Percentiles rank a stretch among this genome's conserved stretches.
Evolutionary conservation across 2,113 vertebrate species (phyloP).

Genomic region (Petrocephalus zakoni): DNA sequence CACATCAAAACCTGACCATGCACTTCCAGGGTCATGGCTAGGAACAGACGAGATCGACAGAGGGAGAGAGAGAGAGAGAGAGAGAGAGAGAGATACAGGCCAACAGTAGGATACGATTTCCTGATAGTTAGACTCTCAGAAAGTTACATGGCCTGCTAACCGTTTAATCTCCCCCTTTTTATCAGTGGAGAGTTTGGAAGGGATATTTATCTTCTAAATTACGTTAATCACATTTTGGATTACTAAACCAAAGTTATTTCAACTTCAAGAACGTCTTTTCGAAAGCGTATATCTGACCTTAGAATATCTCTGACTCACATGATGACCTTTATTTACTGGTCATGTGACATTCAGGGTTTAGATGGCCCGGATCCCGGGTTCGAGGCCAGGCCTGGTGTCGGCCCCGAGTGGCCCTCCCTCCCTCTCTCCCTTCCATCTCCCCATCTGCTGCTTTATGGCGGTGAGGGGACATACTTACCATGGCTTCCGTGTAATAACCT

Average conservation of each 20-base stretch:
- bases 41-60: not conserved
- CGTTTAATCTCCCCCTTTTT: not conserved
- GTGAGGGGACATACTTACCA: slow-evolving; percentile 16
- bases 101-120: not conserved
- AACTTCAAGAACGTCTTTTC: not conserved
- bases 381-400: not conserved
- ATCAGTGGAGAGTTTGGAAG: not conserved
- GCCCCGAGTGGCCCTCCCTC: not conserved
- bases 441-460: slow-evolving; percentile 13
- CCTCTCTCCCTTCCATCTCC: not conserved
- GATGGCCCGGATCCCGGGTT: not conserved
- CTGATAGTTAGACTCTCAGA: not conserved
- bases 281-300: not conserved
- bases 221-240: not conserved
- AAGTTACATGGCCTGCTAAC: not conserved
- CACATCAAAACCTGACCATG: not conserved
- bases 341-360: not conserved
- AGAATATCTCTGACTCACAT: not conserved
- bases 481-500: slow-evolving; percentile 30
- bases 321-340: not conserved
- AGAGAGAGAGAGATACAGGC: not conserved
- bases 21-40: not conserved
- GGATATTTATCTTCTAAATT: not conserved
- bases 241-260: not conserved
- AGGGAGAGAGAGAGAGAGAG: not conserved